Evolutionary conservation across 2,113 vertebrate species (phyloP), one percentile per base, ranked within the genome.

Genomic region (Shinisaurus crocodilurus): DNA sequence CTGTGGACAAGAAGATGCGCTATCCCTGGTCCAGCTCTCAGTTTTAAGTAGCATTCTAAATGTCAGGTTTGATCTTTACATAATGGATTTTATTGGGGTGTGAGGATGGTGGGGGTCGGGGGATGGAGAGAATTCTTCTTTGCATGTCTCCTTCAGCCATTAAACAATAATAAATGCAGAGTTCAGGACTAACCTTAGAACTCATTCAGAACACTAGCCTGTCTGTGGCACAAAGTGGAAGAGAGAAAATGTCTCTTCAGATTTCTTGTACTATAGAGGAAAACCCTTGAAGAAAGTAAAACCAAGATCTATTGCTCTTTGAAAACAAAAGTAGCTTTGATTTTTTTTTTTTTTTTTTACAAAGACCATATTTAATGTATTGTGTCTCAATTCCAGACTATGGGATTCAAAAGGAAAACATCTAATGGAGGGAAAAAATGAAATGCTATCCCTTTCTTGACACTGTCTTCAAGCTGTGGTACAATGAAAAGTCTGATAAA

Each of bases 171-270:
- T 95, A 90, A 96, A 90, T 94, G 88, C 87, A 34, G 57, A 91
- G 91, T 77, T 90, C 5, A 96, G 93, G 92, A 96, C 94, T 82
- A 94, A 95, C 93, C 93, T 95, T 93, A 91, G 80, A 94, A 91
- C 90, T 85, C 92, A 90, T 93, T 94, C 43, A 84, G 50, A 87
- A 29, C 89, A 90, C 82, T 90, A 86, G 80, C 7, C 43, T 72
- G 45, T 80, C 70, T 81, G 40, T 74, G 20, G 50, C 88, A 89
- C 40, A 91, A 79, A 89, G 80, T 12, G 43, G 67, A 90, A 94
- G 82, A 80, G 69, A 76, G 25, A 90, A 76, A 79, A 89, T 65
- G 8, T 37, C 63, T n/a, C 79, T 6, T 57, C 54, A 82, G 54
- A 48, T 87, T 57, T 88, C 80, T 75, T 92, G 67, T 9, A 72